phyloP scores from a whole-genome alignment of 2,888 invertebrate genomes.

The Trachelus iudaicus region DNA sequence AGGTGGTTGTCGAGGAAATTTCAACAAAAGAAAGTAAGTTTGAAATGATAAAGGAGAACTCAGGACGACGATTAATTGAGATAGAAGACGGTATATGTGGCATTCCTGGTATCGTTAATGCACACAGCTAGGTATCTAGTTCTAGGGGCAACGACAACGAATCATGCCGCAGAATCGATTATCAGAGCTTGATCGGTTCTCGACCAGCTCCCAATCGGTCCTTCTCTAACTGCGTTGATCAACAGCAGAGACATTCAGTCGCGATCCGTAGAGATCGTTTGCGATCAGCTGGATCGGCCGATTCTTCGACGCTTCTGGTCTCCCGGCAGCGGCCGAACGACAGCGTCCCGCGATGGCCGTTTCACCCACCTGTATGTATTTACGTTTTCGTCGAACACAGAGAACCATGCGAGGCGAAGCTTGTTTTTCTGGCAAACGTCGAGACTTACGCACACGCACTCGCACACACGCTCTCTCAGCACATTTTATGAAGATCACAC shows the following conservation, averaged over 20 bases:
- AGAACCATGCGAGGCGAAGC: conserved; percentile 66
- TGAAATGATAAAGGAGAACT: conserved; percentile 17
- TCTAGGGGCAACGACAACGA: conserved; percentile 64
- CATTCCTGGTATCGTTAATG: conserved; percentile 64
- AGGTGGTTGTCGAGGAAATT: neutral
- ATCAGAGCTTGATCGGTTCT: neutral
- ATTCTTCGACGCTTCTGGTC: too few species aligned
- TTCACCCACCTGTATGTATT: neutral
- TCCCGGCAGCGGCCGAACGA: neutral
- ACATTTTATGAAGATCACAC: neutral
- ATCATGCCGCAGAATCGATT: conserved; percentile 63
- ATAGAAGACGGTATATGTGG: conserved; percentile 47
- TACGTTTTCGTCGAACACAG: conserved; percentile 53
- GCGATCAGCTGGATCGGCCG: neutral
- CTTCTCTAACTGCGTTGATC: neutral
- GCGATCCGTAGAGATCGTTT: too few species aligned
- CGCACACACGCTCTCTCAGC: conserved; percentile 43
- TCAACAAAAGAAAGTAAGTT: conserved; percentile 25
- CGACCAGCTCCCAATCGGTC: neutral
- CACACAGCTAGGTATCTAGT: conserved; percentile 62
- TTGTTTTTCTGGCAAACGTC: conserved; percentile 60
- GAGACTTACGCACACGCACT: conserved; percentile 56
- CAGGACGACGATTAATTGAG: conserved; percentile 28
- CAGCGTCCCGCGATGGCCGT: neutral
- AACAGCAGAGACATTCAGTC: neutral